A percentile compares a stretch with the other conserved stretches of the same genome.
These are phyloP conservation scores for Caenorhabditis sp. DNA, from an alignment of 2,888 invertebrate species.

Conservation along the genomic window DNA sequence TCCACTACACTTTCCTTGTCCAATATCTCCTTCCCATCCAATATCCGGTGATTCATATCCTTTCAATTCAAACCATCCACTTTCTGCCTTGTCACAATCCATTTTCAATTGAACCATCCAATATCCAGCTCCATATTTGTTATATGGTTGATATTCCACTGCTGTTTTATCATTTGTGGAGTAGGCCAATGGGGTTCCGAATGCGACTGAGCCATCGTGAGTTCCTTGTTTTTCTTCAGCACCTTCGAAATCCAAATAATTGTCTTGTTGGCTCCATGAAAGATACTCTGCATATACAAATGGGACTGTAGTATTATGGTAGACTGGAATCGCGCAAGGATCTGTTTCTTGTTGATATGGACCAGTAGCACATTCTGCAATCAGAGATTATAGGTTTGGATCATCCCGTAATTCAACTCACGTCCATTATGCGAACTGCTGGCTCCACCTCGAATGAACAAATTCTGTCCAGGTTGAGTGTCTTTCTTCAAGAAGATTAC, in stretches of 20 bases:
- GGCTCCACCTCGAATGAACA: conserved; percentile 73
- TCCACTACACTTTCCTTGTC: conserved; percentile 67
- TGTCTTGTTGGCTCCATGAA: conserved; percentile 63
- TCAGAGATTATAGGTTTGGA: conserved; percentile 29
- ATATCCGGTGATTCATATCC: conserved; percentile 63
- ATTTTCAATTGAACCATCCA: conserved; percentile 73
- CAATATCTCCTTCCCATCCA: conserved; percentile 72
- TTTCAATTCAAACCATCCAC: conserved; percentile 74
- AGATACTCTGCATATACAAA: conserved; percentile 58
- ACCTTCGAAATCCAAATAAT: conserved; percentile 65
- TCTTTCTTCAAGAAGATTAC: conserved; percentile 69
- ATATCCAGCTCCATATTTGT: conserved; percentile 72
- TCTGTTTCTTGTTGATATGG: conserved; percentile 61
- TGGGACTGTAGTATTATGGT: conserved; percentile 57
- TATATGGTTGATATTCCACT: conserved; percentile 67
- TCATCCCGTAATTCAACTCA: conserved; percentile 42
- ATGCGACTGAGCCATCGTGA: conserved; percentile 58
- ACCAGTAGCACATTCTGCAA: conserved; percentile 70
- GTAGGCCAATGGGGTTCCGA: conserved; percentile 65
- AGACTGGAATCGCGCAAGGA: conserved; percentile 62
- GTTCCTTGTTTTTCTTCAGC: conserved; percentile 64
- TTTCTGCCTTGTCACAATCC: conserved; percentile 72
- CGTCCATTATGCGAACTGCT: conserved; percentile 32
- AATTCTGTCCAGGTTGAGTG: conserved; percentile 72
- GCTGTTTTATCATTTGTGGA: conserved; percentile 66